Evolutionary conservation across 2,888 invertebrate genomes (phyloP).

Genomic region (Drosophila barbarae): DNA sequence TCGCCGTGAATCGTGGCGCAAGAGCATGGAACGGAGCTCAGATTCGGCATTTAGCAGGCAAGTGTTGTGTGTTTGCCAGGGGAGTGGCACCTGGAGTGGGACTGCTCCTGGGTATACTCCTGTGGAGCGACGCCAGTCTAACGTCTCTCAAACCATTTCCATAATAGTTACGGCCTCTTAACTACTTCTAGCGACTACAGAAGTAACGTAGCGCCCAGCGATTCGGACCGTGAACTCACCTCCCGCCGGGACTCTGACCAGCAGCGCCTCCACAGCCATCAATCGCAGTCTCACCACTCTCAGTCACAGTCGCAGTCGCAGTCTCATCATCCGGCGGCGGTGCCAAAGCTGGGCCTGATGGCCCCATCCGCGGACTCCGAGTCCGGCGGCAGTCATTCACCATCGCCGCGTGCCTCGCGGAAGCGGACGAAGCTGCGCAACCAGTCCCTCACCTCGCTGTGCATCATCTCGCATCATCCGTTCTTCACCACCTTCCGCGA

Average conservation of each 20-base stretch:
- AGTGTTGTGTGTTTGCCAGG: constrained; percentile 70
- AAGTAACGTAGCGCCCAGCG: constrained; percentile 93
- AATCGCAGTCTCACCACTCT: constrained; percentile 26
- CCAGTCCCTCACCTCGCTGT: constrained; percentile 97
- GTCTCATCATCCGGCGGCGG: constrained; percentile 60
- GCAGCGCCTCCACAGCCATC: constrained; percentile 74
- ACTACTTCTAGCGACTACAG: constrained; percentile 91
- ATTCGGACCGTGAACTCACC: constrained; percentile 92
- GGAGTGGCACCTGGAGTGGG: constrained; percentile 16
- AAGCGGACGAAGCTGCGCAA: constrained; percentile 91
- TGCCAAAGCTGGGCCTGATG: constrained; percentile 84
- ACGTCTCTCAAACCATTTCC: constrained; percentile 68
- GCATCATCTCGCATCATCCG: constrained; percentile 98
- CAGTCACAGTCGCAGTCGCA: constrained; percentile 2
- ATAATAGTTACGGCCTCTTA: constrained; percentile 80
- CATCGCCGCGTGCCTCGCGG: constrained; percentile 90
- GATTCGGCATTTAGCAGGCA: constrained; percentile 97
- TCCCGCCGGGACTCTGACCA: constrained; percentile 86
- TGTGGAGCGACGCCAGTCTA: constrained; percentile 22
- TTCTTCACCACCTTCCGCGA: constrained; percentile 99
- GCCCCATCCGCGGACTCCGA: constrained; percentile 89
- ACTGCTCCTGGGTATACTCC: constrained; percentile 26
- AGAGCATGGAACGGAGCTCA: constrained; percentile 94
- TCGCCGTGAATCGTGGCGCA: constrained; percentile 93
- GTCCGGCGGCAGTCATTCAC: constrained; percentile 92